These are phyloP conservation scores for Amblyornis subalaris DNA, from an alignment of 2,113 vertebrate species.

Conservation along the genomic window DNA sequence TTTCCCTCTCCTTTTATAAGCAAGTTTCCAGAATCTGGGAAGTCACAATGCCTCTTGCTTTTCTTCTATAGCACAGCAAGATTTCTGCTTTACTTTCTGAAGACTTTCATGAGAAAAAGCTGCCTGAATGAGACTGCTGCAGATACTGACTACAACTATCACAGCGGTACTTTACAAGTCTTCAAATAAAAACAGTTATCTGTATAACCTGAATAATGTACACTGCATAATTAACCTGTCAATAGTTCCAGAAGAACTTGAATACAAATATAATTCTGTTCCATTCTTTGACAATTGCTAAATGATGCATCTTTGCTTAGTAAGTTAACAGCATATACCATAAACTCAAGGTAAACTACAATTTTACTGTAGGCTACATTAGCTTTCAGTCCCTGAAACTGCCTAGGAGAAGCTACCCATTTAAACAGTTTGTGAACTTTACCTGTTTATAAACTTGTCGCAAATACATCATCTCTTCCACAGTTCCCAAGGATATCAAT, in stretches of 20 bases:
- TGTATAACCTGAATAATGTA: background rate
- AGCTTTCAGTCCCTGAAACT: background rate
- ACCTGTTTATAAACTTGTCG: constrained; percentile 97
- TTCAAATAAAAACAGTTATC: background rate
- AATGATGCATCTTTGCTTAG: background rate
- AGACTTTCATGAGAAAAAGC: background rate
- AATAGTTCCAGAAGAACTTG: background rate
- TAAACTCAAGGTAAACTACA: background rate
- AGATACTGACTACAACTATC: background rate
- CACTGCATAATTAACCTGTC: background rate
- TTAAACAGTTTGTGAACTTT: background rate
- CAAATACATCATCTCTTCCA: constrained; percentile 95
- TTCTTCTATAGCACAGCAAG: background rate
- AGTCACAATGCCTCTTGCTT: background rate
- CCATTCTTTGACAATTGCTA: background rate
- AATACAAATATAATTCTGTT: background rate
- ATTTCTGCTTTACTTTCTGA: background rate
- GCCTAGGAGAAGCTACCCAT: background rate
- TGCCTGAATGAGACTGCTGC: background rate
- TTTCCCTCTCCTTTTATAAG: background rate
- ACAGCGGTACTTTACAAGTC: background rate
- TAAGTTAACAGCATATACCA: background rate
- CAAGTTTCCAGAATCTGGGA: background rate
- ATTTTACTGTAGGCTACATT: background rate
- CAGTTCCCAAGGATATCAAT: constrained; percentile 91